A percentile compares a stretch with the other conserved stretches of the same genome.
Evolutionary conservation across 2,113 vertebrate species (phyloP).

Genomic region (Osmerus eperlanus): DNA sequence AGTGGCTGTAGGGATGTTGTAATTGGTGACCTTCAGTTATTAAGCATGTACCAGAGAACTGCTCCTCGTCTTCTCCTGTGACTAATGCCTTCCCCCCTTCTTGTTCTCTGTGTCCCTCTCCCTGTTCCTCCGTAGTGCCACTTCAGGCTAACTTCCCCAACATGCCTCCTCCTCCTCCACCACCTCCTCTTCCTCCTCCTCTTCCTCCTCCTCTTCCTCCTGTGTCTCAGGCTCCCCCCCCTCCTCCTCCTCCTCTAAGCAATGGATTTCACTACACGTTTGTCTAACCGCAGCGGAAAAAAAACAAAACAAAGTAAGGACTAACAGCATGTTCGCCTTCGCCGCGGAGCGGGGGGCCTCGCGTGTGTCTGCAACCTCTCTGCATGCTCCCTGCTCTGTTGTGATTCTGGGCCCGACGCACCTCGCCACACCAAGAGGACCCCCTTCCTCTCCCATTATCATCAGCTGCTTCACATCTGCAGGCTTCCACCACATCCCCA

Average conservation of each 20-base stretch:
- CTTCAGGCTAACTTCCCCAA: constrained; percentile 80
- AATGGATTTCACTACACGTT: constrained; percentile 99
- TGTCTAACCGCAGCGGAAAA: constrained; percentile 79
- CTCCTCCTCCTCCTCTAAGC: constrained; percentile 82
- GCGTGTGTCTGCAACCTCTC: constrained; percentile 36
- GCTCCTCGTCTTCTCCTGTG: constrained; percentile 5
- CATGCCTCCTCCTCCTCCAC: constrained; percentile 79
- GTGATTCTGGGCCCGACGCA: constrained; percentile 36
- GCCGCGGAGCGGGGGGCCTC: constrained; percentile 43
- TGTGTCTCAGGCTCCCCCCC: constrained; percentile 54
- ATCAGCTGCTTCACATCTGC: constrained; percentile 69
- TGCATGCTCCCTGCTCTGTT: constrained; percentile 44
- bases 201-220: constrained; percentile 72
- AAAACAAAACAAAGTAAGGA: constrained; percentile 82
- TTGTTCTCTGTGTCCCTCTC: constrained; percentile 67
- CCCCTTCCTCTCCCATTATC: constrained; percentile 39
- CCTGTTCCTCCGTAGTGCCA: constrained; percentile 81
- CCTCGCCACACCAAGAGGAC: constrained; percentile 41
- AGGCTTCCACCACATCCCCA: constrained; percentile 58
- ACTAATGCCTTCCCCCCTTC: constrained; percentile 38
- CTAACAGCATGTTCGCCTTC: constrained; percentile 69
- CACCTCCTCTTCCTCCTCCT: constrained; percentile 79
- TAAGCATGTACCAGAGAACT: background rate
- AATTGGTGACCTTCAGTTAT: background rate
- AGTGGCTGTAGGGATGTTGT: background rate